phyloP scores from a whole-genome alignment of 2,888 invertebrate species.

The Plebejus argus region DNA sequence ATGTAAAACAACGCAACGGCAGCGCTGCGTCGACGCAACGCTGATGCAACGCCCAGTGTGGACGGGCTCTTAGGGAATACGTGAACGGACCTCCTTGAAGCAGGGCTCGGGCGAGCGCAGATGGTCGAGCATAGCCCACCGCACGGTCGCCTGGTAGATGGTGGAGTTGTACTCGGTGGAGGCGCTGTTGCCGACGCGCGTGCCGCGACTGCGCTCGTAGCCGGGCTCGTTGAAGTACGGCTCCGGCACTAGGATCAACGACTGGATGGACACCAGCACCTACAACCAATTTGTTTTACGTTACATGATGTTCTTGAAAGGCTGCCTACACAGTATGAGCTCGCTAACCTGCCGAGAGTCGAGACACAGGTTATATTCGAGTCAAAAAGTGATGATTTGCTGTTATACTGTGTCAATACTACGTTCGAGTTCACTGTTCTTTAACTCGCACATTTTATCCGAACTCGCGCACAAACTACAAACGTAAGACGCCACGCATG shows the following conservation, averaged over 20 bases:
- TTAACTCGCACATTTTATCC: too few relatives aligned
- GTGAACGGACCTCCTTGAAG: conserved; percentile 88
- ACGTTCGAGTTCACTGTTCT: too few relatives aligned
- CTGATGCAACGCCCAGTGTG: too few relatives aligned
- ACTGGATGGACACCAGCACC: conserved; percentile 96
- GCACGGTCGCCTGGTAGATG: conserved; percentile 95
- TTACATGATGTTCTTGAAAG: not conserved
- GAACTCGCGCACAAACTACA: too few relatives aligned
- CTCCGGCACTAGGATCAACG: conserved; percentile 94
- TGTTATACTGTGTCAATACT: not conserved
- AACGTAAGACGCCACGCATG: too few relatives aligned
- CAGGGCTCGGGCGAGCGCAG: conserved; percentile 93
- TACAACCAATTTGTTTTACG: conserved; percentile 49
- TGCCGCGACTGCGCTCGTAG: conserved; percentile 94
- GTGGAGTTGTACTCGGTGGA: conserved; percentile 97
- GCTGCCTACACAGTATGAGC: not conserved
- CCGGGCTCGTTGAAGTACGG: conserved; percentile 98
- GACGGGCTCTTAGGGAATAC: too few relatives aligned
- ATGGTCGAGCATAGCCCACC: conserved; percentile 98
- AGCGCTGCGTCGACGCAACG: too few relatives aligned
- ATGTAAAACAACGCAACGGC: too few relatives aligned
- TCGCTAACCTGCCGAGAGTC: not conserved
- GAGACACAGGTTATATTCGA: not conserved
- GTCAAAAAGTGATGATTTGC: not conserved
- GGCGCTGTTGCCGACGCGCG: conserved; percentile 92